Evolutionary conservation across 2,888 invertebrate genomes (phyloP).

Genomic region (Hydropsyche betteni): DNA sequence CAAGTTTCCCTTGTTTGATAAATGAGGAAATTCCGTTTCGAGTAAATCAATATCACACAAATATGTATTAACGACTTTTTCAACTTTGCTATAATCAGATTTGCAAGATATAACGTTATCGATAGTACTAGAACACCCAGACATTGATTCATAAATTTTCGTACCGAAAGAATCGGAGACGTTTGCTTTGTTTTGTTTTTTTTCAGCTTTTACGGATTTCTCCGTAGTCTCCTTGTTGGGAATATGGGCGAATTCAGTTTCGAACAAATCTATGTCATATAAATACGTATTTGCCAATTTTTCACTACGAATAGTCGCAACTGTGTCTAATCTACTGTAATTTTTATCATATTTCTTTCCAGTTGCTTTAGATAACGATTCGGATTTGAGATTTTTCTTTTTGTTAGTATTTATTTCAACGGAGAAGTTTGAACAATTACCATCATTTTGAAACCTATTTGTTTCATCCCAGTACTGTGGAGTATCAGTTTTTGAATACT

Average conservation of each 20-base stretch:
- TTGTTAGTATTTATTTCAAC: conserved; percentile 14
- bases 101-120: conserved; percentile 20
- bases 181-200: conserved; percentile 24
- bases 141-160: conserved; percentile 36
- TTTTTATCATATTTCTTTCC: conserved; percentile 31
- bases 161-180: conserved; percentile 24
- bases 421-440: background rate
- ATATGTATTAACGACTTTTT: conserved; percentile 30
- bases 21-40: conserved; percentile 18
- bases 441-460: conserved; percentile 19
- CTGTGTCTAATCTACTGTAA: conserved; percentile 15
- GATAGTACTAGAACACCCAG: conserved; percentile 21
- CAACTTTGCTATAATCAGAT: conserved; percentile 24
- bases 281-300: conserved; percentile 34
- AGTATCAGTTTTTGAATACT: conserved; percentile 32
- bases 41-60: conserved; percentile 29
- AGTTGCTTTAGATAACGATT: conserved; percentile 21
- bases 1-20: conserved; percentile 1
- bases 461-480: conserved; percentile 14
- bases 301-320: conserved; percentile 11
- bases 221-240: conserved; percentile 24
- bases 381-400: conserved; percentile 11
- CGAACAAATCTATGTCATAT: conserved; percentile 28
- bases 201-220: conserved; percentile 23
- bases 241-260: conserved; percentile 22